Evolutionary conservation across 2,797 vertebrate species (phyloP), one percentile per base, ranked within the genome.

Genomic region (Melanotaenia boesemani): DNA sequence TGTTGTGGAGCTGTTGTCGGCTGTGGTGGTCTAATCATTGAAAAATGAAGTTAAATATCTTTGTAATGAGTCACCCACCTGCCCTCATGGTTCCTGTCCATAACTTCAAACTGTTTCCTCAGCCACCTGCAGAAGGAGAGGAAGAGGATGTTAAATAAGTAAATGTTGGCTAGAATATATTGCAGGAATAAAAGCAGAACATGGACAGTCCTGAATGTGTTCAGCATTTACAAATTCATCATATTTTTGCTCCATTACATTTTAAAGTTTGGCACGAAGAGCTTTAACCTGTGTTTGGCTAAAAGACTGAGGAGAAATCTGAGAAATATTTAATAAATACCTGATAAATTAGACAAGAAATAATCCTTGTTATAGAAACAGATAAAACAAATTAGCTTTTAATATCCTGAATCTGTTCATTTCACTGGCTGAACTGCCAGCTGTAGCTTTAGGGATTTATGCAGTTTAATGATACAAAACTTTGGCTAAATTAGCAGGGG

Each of bases 1-100:
- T 39, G 37, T 39, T 41, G 15, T 16, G 39, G 39, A 41, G 39
- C 39, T 16, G 20, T 22, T 24, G 50, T 48, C 50, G 11, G n/a
- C 20, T 12, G 50, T 24, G 22, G 22, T 11, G 50, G 4, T 16
- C 50, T 24, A 22, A 54, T 26, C 22, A 9, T 7, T 48, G 46
- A n/a, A 48, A 48, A 48, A 48, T n/a, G 20, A 20, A n/a, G 46
- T 48, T 48, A n/a, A 7, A 76, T 16, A 15, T 75, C 72, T 77
- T 62, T 41, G 50, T 13, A 30, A 66, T 1, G 56, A 50, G 68
- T 30, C 44, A 77, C 94, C 88, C 88, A 97, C 96, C 96, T 96
- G 90, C 96, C 95, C 83, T 96, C 96, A 52, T 92, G 92, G 0
- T 74, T 94, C 79, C 96, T 87, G 90, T 96, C 96, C 96, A 96